phyloP scores from a whole-genome alignment of 2,888 invertebrate species.

The Lamproptera curius region DNA sequence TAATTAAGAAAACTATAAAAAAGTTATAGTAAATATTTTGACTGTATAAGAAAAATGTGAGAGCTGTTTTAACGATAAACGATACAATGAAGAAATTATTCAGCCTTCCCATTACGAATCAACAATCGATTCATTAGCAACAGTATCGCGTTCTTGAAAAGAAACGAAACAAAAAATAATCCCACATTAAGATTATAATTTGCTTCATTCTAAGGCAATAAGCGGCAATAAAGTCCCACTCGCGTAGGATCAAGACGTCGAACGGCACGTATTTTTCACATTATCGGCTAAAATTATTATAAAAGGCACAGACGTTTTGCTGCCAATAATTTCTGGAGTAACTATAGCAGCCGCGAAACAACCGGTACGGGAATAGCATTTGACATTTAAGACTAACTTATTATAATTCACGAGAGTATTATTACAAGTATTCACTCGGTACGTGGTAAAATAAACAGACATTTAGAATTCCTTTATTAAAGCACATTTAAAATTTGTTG shows the following conservation, averaged over 20 bases:
- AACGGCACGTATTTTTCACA: constrained; percentile 74
- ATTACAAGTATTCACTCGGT: constrained; percentile 9
- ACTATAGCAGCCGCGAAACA: constrained; percentile 31
- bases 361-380: constrained; percentile 34
- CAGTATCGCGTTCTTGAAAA: constrained; percentile 11
- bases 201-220: constrained; percentile 61
- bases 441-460: constrained; percentile 7
- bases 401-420: constrained; percentile 22
- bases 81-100: too few species aligned
- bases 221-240: constrained; percentile 61
- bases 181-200: constrained; percentile 55
- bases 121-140: constrained; percentile 3
- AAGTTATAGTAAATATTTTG: too few species aligned
- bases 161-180: constrained; percentile 36
- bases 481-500: too few species aligned
- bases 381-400: constrained; percentile 33
- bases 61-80: too few species aligned
- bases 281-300: constrained; percentile 73
- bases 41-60: too few species aligned
- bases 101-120: not conserved
- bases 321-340: constrained; percentile 45
- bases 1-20: too few species aligned
- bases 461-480: too few species aligned
- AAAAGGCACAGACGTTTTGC: constrained; percentile 64
- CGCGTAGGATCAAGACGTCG: constrained; percentile 57